Evolutionary conservation across 1,140 invertebrate genomes (phyloP).

Genomic region (Penaeus japonicus): DNA sequence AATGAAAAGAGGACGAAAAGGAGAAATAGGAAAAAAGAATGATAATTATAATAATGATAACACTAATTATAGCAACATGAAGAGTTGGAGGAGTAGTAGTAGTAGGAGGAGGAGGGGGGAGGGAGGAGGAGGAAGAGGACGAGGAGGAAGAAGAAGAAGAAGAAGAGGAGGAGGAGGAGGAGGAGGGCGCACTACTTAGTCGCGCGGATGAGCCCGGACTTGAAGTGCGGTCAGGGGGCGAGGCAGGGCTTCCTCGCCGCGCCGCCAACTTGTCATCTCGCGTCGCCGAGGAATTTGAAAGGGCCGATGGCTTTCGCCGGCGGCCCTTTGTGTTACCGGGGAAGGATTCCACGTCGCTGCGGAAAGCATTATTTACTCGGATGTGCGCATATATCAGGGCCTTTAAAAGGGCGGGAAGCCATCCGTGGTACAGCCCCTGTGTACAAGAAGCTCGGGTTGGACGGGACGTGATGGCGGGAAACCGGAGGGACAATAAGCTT

Average conservation of each 20-base stretch:
- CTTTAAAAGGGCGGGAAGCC: conserved; percentile 37
- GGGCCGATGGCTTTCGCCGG: background rate
- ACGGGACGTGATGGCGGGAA: too few species aligned
- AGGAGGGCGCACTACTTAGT: conserved; percentile 35
- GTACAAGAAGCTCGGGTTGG: too few species aligned
- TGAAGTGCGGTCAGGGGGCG: conserved; percentile 31
- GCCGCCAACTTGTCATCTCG: conserved; percentile 45
- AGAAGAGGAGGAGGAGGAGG: background rate
- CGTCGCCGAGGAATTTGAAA: conserved; percentile 31
- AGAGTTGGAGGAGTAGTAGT: background rate
- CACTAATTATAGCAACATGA: background rate
- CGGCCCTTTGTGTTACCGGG: conserved; percentile 27
- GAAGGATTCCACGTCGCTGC: conserved; percentile 11
- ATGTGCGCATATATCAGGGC: conserved; percentile 43
- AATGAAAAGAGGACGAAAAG: background rate
- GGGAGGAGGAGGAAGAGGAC: background rate
- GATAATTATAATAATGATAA: background rate
- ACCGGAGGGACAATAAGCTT: too few species aligned
- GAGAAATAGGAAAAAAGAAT: background rate
- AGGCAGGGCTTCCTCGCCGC: conserved; percentile 31
- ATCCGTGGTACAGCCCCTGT: conserved; percentile 17
- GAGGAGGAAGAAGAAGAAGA: background rate
- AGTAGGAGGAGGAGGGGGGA: background rate
- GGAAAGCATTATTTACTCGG: conserved; percentile 52
- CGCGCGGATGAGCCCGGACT: conserved; percentile 28